phyloP scores from a whole-genome alignment of 2,113 vertebrate genomes.

The Hyperoodon ampullatus region DNA sequence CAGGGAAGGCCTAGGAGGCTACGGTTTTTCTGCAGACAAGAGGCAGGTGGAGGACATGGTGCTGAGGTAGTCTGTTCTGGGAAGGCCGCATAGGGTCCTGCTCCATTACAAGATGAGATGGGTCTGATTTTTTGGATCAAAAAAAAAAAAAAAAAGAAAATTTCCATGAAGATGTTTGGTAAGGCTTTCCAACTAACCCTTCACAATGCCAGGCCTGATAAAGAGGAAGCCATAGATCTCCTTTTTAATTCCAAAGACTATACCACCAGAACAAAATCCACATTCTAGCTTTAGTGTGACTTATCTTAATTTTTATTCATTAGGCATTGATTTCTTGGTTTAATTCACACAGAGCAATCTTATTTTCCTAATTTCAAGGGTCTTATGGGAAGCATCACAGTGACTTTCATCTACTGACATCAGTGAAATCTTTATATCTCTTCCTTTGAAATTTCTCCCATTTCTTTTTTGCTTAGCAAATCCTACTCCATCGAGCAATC shows the following conservation, averaged over 20 bases:
- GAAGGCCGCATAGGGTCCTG: background rate
- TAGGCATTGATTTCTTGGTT: background rate
- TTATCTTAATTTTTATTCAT: slow-evolving; percentile 39
- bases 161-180: background rate
- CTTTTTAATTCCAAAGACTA: background rate
- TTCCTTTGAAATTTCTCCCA: background rate
- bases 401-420: background rate
- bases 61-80: background rate
- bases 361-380: background rate
- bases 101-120: background rate
- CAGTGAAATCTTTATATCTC: background rate
- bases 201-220: background rate
- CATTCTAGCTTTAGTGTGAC: background rate
- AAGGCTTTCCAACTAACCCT: background rate
- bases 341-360: background rate
- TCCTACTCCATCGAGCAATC: background rate
- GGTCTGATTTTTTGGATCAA: background rate
- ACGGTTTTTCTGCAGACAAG: background rate
- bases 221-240: background rate
- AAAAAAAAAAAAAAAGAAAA: background rate
- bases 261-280: background rate
- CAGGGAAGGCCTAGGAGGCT: background rate
- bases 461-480: background rate
- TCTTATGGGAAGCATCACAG: background rate
- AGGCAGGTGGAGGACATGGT: background rate